Evolutionary conservation across 2,797 vertebrate species (phyloP).

Genomic region (Nasua narica): DNA sequence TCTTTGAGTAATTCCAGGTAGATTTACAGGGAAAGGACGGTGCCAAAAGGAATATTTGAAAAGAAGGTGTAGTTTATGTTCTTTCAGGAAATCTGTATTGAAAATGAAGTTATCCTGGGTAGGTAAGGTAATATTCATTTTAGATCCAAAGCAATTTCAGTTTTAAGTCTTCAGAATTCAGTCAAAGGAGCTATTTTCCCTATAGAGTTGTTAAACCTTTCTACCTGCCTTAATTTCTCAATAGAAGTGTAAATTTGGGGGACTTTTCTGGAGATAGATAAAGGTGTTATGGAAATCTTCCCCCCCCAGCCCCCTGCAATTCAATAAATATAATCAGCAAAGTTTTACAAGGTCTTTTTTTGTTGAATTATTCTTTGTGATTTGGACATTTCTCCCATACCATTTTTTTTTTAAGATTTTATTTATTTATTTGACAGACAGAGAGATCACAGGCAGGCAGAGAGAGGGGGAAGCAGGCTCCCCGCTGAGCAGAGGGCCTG

Average conservation of each 20-base stretch:
- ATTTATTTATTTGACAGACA: too few species aligned
- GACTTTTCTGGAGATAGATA: background rate
- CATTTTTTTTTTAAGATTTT: too few species aligned
- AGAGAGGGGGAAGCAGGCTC: too few species aligned
- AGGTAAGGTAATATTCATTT: background rate
- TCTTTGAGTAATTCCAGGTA: background rate
- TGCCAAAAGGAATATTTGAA: background rate
- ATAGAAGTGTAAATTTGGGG: background rate
- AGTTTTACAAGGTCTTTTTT: background rate
- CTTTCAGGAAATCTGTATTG: background rate
- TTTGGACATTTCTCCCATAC: background rate
- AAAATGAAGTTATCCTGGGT: background rate
- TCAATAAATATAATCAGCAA: background rate
- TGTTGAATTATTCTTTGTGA: background rate
- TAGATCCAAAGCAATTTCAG: background rate
- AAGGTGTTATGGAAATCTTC: background rate
- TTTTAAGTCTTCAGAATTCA: constrained; percentile 15
- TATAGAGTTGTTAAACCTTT: background rate
- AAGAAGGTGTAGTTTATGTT: background rate
- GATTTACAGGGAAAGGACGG: background rate
- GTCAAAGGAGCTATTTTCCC: background rate
- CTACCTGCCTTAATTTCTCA: background rate
- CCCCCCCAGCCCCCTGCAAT: background rate
- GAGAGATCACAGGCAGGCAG: too few species aligned
- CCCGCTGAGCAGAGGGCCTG: too few species aligned